These are phyloP conservation scores for Plodia interpunctella DNA, from an alignment of 1,140 invertebrate species.

Conservation along the genomic window DNA sequence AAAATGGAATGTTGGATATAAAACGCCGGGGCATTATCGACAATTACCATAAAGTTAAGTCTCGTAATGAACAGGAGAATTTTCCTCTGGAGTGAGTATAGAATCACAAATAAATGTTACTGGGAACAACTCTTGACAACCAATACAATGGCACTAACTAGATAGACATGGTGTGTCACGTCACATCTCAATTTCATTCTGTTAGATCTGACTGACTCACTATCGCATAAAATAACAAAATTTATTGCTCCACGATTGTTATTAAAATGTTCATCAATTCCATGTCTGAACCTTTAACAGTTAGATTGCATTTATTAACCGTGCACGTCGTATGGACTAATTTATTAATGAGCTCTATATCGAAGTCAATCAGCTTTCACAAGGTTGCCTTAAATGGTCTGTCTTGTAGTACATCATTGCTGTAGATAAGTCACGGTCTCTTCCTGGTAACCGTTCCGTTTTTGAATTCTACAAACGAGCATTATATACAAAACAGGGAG, in stretches of 20 bases:
- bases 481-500: slow-evolving; percentile 64
- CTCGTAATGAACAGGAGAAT: neutral
- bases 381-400: slow-evolving; percentile 46
- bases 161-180: slow-evolving; percentile 27
- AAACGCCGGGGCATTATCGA: slow-evolving; percentile 1
- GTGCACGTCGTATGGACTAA: slow-evolving; percentile 22
- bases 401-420: slow-evolving; percentile 42
- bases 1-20: slow-evolving; percentile 7
- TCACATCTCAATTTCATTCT: slow-evolving; percentile 26
- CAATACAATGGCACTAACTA: slow-evolving; percentile 35
- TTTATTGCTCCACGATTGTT: slow-evolving; percentile 8
- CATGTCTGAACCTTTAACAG: neutral
- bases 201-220: slow-evolving; percentile 11
- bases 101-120: slow-evolving; percentile 8
- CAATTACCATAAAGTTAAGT: slow-evolving; percentile 4
- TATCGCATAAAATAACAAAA: slow-evolving; percentile 14
- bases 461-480: slow-evolving; percentile 56
- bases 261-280: slow-evolving; percentile 14
- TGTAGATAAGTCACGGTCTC: slow-evolving; percentile 47
- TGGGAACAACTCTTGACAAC: slow-evolving; percentile 10
- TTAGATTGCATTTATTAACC: neutral
- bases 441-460: slow-evolving; percentile 50
- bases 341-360: slow-evolving; percentile 42
- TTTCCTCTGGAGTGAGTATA: neutral
- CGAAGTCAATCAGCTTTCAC: slow-evolving; percentile 48